Base-by-base conservation (phyloP, 2,888 invertebrate species). In the Cryptosula pallasiana region DNA sequence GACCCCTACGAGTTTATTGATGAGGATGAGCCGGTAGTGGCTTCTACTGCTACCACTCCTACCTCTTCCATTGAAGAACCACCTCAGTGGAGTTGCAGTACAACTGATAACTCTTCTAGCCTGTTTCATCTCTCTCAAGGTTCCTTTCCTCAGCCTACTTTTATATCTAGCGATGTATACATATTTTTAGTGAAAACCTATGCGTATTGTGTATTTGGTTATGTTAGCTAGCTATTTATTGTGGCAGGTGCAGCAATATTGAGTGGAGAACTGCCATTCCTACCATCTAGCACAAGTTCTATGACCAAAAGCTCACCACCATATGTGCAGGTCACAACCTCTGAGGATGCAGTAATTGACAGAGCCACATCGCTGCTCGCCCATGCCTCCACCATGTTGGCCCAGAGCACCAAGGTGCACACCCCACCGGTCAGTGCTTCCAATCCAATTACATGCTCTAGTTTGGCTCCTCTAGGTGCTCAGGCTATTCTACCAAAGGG, bases 1-100 rank as follows among this genome's bases (percentile, higher is more conserved):
- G 81, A 81, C 73, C 78, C 81, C 0, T 81, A 78, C 71, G 79
- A 81, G 72, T 82, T 80, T 70, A 78, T 78, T 63, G 79, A 81
- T 36, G 81, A 81, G 34, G 75, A 74, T 35, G 58, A 73, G 35
- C 25, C 70, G 27, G 27, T 27, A 23, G 25, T 23, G 20, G 70
- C 70, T 35, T 27, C 70, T 23, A 54, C 70, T 3, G 35, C 35
- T 2, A 54, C 70, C 70, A n/a, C 70, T 36, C 54, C 45, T 29
- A 35, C 45, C 2, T 20, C 20, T 2, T 32, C 63, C 32, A 27
- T 9, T 32, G 32, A 63, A 9, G 63, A 25, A n/a, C 27, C 27
- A 27, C 32, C 63, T 9, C 9, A 29, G 3, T 63, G 63, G 63
- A 9, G 25, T 27, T 29, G 32, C 63, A 27, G 13, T 63, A 2